These are phyloP conservation scores for Sylvia atricapilla DNA, from an alignment of 2,113 vertebrate genomes.

Conservation along the genomic window DNA sequence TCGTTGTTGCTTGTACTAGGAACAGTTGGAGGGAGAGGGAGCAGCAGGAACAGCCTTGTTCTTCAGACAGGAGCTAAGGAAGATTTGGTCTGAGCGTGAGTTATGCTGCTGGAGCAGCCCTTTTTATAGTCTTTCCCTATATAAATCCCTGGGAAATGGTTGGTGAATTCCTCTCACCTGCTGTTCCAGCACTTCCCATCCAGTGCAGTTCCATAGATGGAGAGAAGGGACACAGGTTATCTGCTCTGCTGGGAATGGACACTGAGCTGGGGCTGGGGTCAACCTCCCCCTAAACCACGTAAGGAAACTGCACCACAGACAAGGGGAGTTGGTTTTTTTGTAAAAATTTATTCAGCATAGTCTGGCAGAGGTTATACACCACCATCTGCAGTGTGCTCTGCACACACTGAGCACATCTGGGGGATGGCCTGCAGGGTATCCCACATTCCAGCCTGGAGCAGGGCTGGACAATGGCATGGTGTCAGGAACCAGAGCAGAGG, in stretches of 20 bases:
- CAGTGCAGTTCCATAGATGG: fast-evolving
- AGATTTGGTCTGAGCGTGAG: neutral
- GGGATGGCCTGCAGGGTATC: neutral
- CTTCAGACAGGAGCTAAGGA: neutral
- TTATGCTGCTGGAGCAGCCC: neutral
- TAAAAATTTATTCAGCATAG: constrained; percentile 72
- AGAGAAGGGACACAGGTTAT: fast-evolving
- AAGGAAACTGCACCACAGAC: neutral
- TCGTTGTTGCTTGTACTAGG: neutral
- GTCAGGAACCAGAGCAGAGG: neutral
- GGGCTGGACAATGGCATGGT: fast-evolving
- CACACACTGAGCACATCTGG: neutral
- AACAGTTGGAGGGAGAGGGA: neutral
- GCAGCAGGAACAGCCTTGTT: neutral
- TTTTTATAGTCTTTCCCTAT: fast-evolving
- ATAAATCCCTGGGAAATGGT: fast-evolving
- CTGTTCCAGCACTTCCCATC: neutral
- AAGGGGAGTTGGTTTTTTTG: neutral
- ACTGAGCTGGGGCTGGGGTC: neutral
- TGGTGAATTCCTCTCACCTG: neutral
- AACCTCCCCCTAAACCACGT: fast-evolving
- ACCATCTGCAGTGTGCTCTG: neutral
- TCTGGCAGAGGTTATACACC: constrained; percentile 13
- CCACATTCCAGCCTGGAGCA: constrained; percentile 26
- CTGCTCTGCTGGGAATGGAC: neutral